phyloP scores from a whole-genome alignment of 2,113 vertebrate genomes.

The Lethenteron camtschaticum region DNA sequence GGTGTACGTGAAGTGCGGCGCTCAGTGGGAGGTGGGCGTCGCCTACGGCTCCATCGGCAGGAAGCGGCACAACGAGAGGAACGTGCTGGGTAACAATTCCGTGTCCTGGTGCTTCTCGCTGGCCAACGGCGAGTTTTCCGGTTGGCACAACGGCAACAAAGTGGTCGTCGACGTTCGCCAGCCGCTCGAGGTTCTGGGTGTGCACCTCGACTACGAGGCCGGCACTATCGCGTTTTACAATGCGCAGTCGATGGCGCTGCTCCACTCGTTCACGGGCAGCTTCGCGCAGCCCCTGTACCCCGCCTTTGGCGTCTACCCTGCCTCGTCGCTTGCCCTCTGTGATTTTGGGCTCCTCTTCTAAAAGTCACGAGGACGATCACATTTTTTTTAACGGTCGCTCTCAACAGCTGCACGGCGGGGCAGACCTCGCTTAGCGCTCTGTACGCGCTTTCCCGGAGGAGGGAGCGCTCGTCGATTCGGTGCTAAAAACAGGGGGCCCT shows the following conservation, averaged over 20 bases:
- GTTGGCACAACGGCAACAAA: background rate
- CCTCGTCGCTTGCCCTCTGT: too few species aligned
- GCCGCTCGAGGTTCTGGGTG: slow-evolving; percentile 7
- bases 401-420: too few species aligned
- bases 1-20: slow-evolving; percentile 22
- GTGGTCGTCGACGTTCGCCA: background rate
- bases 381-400: too few species aligned
- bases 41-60: slow-evolving; percentile 21
- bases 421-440: too few species aligned
- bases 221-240: slow-evolving; percentile 34
- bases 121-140: background rate
- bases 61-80: slow-evolving; percentile 23
- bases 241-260: background rate
- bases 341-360: too few species aligned
- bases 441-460: too few species aligned
- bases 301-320: background rate
- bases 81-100: slow-evolving; percentile 29
- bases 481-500: too few species aligned
- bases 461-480: too few species aligned
- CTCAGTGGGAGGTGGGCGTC: slow-evolving; percentile 26
- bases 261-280: slow-evolving; percentile 24
- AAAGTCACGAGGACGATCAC: too few species aligned
- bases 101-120: slow-evolving; percentile 29
- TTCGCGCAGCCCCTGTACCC: slow-evolving; percentile 19
- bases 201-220: slow-evolving; percentile 29